Conservation (phyloP, 2,113 vertebrate genomes). For the Stegostoma tigrinum region DNA sequence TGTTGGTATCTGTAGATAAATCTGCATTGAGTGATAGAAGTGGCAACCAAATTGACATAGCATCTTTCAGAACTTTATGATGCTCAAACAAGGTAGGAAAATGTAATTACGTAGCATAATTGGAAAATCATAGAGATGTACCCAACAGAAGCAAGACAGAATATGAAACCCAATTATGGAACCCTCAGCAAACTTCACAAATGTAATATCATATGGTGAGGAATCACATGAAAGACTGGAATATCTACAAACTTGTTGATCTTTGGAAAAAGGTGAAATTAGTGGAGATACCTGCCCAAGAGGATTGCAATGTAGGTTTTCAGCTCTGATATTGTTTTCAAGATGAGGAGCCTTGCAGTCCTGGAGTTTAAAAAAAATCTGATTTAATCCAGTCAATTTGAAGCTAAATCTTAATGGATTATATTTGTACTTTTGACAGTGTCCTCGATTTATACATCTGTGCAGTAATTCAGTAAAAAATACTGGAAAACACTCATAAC, state of each 20-base stretch:
- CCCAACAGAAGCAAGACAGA: background rate
- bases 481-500: constrained; percentile 22
- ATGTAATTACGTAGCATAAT: background rate
- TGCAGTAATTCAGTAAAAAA: constrained; percentile 14
- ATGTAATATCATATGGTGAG: background rate
- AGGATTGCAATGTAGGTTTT: background rate
- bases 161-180: background rate
- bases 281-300: background rate
- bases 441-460: constrained; percentile 2
- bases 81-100: background rate
- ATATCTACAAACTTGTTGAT: background rate
- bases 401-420: background rate
- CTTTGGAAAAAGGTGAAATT: constrained; percentile 4
- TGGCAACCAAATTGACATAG: background rate
- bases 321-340: background rate
- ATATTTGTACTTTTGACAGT: background rate
- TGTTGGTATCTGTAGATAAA: background rate
- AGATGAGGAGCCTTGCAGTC: background rate
- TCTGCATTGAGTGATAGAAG: background rate
- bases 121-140: background rate
- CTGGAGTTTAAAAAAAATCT: background rate
- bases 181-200: background rate
- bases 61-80: background rate
- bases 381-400: background rate
- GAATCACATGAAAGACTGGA: background rate